Conservation (phyloP, 2,888 invertebrate species). For the Pyrocoelia pectoralis region DNA sequence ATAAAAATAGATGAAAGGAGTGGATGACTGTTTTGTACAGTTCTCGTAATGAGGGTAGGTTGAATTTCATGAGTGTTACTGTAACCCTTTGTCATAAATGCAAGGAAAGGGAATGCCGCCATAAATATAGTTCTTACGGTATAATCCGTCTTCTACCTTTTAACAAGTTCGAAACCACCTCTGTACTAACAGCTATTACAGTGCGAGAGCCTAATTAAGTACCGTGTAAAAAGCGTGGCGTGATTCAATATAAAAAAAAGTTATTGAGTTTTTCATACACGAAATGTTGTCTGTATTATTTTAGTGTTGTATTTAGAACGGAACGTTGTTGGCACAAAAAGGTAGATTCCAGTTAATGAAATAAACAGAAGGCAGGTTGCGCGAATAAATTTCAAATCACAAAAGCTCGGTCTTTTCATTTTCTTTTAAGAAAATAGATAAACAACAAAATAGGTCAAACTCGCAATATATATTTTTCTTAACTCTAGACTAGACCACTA, state of each 20-base stretch:
- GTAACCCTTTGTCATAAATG: constrained; percentile 5
- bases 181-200: too few relatives aligned
- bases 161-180: too few relatives aligned
- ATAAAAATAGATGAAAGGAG: neutral
- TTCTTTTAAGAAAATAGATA: constrained; percentile 4
- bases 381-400: constrained; percentile 8
- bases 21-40: constrained; percentile 1
- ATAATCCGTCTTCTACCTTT: too few relatives aligned
- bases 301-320: too few relatives aligned
- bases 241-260: too few relatives aligned
- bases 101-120: too few relatives aligned
- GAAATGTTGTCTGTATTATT: too few relatives aligned
- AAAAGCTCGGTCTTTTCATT: neutral
- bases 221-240: too few relatives aligned
- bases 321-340: too few relatives aligned
- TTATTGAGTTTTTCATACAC: too few relatives aligned
- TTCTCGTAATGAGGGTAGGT: constrained; percentile 1
- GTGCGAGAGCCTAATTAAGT: too few relatives aligned
- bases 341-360: neutral
- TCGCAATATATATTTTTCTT: constrained; percentile 24
- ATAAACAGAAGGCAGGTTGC: constrained; percentile 3
- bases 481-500: constrained; percentile 26
- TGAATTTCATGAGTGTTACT: neutral
- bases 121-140: too few relatives aligned
- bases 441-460: constrained; percentile 16